A percentile compares a stretch with the other conserved stretches of the same genome.
These are phyloP conservation scores for Cherax destructor DNA, from an alignment of 1,140 invertebrate genomes.

Conservation along the genomic window DNA sequence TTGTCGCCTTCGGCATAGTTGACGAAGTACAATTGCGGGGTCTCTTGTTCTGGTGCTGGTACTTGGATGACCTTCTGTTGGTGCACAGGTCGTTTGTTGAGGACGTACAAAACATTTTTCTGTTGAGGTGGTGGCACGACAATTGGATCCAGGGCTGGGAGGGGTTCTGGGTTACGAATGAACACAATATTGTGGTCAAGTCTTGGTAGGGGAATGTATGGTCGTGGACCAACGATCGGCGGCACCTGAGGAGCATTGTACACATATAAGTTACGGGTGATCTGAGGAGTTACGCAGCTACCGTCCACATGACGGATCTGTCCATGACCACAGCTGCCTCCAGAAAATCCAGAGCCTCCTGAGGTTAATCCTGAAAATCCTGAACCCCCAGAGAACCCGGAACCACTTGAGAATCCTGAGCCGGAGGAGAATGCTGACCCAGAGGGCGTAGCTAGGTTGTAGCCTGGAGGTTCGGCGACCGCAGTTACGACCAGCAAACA, in stretches of 20 bases:
- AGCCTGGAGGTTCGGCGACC: not conserved
- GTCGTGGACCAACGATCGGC: conserved; percentile 2
- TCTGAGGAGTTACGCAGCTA: conserved; percentile 17
- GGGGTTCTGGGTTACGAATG: conserved; percentile 38
- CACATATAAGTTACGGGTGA: conserved; percentile 37
- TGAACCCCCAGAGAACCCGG: not conserved
- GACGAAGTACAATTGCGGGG: conserved; percentile 38
- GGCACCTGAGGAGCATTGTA: not conserved
- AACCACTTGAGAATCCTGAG: not conserved
- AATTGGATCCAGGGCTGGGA: not conserved
- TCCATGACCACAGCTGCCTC: not conserved
- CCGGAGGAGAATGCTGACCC: not conserved
- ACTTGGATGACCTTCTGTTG: conserved; percentile 35
- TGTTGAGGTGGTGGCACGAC: conserved; percentile 37
- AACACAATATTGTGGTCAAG: conserved; percentile 32
- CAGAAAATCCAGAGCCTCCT: not conserved
- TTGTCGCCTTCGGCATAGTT: conserved; percentile 45
- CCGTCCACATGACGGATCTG: conserved; percentile 10
- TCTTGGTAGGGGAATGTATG: conserved; percentile 18
- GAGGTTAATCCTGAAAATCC: not conserved
- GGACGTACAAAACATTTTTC: conserved; percentile 40
- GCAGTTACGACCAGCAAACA: conserved; percentile 2
- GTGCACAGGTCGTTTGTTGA: conserved; percentile 19
- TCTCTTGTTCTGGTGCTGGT: not conserved
- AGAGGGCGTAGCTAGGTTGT: not conserved